Evolutionary conservation across 2,797 vertebrate genomes (phyloP).

Genomic region (Chanos chanos): DNA sequence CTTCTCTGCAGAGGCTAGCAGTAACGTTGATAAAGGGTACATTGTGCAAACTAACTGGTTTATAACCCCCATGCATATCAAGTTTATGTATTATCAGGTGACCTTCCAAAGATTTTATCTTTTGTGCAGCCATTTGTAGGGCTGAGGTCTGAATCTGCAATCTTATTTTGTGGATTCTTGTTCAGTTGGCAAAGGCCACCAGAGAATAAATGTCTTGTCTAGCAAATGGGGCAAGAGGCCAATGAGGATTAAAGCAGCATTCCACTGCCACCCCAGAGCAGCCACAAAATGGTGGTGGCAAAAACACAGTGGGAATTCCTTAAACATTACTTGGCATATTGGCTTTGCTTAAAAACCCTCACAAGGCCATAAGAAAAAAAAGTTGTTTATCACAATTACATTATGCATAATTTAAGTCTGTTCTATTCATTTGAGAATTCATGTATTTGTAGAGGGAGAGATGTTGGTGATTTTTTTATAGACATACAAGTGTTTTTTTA

Average conservation of each 20-base stretch:
- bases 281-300: conserved; percentile 18
- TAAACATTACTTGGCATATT: conserved; percentile 15
- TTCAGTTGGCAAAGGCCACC: conserved; percentile 29
- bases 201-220: conserved; percentile 40
- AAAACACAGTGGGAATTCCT: conserved; percentile 24
- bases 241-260: conserved; percentile 23
- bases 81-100: too few species aligned
- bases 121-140: conserved; percentile 16
- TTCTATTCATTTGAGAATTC: conserved; percentile 12
- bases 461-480: conserved; percentile 6
- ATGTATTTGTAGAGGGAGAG: conserved; percentile 3
- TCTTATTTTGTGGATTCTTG: conserved; percentile 24
- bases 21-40: too few species aligned
- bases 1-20: too few species aligned
- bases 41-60: too few species aligned
- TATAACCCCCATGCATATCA: too few species aligned
- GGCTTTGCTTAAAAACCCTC: conserved; percentile 13
- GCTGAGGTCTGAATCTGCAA: conserved; percentile 4
- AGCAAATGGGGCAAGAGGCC: conserved; percentile 32
- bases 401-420: conserved; percentile 18
- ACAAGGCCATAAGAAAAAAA: conserved; percentile 22
- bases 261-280: conserved; percentile 8
- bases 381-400: conserved; percentile 12
- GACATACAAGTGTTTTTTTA: conserved; percentile 20
- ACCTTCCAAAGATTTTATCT: conserved; percentile 23